These are phyloP conservation scores for Drosophila kohkoa DNA, from an alignment of 1,140 invertebrate species.

Conservation along the genomic window DNA sequence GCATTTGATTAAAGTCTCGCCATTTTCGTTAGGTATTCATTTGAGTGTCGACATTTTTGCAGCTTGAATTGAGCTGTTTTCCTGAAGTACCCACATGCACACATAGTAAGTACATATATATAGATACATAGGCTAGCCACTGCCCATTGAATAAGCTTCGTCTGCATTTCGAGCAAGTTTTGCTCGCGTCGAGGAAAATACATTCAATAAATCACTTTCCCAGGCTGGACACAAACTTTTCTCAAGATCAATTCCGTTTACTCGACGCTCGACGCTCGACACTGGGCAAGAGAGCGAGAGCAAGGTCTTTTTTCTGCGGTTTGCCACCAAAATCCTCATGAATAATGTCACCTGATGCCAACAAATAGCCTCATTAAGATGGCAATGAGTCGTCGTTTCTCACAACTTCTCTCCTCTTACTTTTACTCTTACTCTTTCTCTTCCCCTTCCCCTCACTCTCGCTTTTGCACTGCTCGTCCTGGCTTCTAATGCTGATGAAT, in stretches of 20 bases:
- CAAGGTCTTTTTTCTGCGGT: background rate
- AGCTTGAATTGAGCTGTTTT: conserved; percentile 12
- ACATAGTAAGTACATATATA: background rate
- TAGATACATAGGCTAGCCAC: background rate
- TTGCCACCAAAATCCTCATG: conserved; percentile 20
- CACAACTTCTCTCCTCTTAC: background rate
- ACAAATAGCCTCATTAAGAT: conserved; percentile 40
- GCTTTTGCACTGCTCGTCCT: background rate
- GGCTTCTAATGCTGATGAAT: conserved; percentile 23
- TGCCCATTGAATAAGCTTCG: background rate
- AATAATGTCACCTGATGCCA: conserved; percentile 50
- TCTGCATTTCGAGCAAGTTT: background rate
- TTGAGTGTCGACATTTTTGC: conserved; percentile 42
- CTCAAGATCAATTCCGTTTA: conserved; percentile 28
- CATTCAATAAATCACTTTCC: conserved; percentile 35
- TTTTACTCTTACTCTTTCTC: background rate
- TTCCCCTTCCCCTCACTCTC: background rate
- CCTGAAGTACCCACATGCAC: background rate
- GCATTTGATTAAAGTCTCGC: conserved; percentile 65
- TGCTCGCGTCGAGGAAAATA: background rate
- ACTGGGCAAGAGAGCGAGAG: too few relatives aligned
- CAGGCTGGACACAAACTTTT: conserved; percentile 8
- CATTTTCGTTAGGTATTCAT: conserved; percentile 20
- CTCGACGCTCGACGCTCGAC: background rate
- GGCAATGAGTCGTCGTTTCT: conserved; percentile 36